Conservation (phyloP, 2,113 vertebrate genomes). For the Centrocercus urophasianus region DNA sequence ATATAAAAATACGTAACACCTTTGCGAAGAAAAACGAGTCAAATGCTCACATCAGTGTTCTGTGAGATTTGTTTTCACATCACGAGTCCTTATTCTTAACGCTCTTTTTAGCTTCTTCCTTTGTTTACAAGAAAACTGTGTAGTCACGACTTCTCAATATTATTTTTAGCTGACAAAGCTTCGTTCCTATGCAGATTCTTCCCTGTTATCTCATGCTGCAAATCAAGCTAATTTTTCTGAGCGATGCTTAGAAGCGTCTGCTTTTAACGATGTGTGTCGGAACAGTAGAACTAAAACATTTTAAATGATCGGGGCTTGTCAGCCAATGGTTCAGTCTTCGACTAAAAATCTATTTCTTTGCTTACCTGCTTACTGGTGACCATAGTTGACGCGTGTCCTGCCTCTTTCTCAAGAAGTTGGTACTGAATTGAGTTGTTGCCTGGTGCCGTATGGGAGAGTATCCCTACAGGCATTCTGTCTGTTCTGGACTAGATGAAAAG, state of each 20-base stretch:
- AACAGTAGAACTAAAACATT: neutral
- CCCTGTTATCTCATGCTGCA: neutral
- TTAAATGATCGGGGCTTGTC: neutral
- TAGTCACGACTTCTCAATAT: neutral
- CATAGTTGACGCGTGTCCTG: rapidly evolving
- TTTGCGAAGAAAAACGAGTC: neutral
- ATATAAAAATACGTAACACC: neutral
- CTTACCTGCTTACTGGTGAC: neutral
- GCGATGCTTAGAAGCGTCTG: neutral
- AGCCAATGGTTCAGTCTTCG: neutral
- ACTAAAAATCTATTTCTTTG: neutral
- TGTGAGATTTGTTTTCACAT: neutral
- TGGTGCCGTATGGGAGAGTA: neutral
- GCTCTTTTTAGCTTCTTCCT: neutral
- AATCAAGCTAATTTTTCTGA: neutral
- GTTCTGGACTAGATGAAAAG: neutral
- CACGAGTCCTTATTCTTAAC: neutral
- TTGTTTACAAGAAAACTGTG: neutral
- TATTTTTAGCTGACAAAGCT: neutral
- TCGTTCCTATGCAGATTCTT: neutral
- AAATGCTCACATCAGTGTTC: neutral
- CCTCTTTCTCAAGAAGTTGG: neutral
- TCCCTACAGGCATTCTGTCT: neutral
- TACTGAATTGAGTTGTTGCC: neutral
- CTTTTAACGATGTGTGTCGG: neutral